Percentiles rank a stretch among this genome's conserved stretches.
Evolutionary conservation across 1,140 invertebrate genomes (phyloP).

Genomic region (Saccostrea cuccullata): DNA sequence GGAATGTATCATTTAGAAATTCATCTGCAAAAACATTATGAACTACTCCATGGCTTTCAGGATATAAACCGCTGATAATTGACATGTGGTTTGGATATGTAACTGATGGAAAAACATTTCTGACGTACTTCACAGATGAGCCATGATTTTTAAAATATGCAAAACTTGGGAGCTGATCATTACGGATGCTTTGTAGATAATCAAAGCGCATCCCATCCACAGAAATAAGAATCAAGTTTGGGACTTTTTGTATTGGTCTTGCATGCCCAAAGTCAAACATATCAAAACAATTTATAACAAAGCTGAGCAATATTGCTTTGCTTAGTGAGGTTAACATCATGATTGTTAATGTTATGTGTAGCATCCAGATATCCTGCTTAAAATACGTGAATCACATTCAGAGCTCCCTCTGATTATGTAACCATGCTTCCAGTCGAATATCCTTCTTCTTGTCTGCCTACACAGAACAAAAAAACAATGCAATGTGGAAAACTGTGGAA

Average conservation of each 20-base stretch:
- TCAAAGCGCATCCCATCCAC: conserved; percentile 74
- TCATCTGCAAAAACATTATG: conserved; percentile 84
- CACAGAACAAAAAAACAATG: background rate
- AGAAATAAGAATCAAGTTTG: conserved; percentile 69
- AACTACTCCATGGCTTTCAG: conserved; percentile 86
- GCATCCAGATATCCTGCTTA: background rate
- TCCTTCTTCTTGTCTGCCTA: background rate
- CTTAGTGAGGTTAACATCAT: background rate
- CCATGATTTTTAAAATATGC: conserved; percentile 65
- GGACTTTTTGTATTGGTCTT: conserved; percentile 26
- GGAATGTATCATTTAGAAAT: conserved; percentile 76
- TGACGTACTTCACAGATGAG: conserved; percentile 60
- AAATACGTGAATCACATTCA: background rate
- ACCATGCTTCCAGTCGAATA: background rate
- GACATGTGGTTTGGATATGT: conserved; percentile 89
- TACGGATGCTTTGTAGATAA: conserved; percentile 61
- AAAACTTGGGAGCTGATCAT: conserved; percentile 65
- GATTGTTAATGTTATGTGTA: background rate
- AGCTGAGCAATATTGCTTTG: background rate
- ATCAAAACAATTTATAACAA: background rate
- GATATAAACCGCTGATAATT: conserved; percentile 85
- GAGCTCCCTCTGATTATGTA: background rate
- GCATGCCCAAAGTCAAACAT: background rate
- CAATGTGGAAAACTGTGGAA: background rate
- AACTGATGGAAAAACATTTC: conserved; percentile 84